A percentile compares a stretch with the other conserved stretches of the same genome.
Conservation (phyloP, 2,888 invertebrate species). For the Phlogophora meticulosa region DNA sequence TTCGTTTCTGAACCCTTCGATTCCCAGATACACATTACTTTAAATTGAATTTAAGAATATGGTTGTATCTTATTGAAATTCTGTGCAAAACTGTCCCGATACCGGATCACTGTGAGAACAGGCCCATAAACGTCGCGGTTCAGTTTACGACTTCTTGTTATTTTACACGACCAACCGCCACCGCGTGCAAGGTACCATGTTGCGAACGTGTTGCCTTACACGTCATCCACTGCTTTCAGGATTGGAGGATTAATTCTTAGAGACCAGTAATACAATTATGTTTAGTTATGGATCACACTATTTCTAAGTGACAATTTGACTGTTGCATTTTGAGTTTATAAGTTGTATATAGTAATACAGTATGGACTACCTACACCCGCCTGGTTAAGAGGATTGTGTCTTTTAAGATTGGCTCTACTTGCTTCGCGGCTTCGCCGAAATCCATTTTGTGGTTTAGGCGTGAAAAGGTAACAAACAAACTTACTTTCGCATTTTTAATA, state of each 20-base stretch:
- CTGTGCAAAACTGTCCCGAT: slow-evolving; percentile 72
- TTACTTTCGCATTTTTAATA: too few relatives aligned
- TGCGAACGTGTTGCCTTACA: slow-evolving; percentile 40
- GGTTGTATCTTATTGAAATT: slow-evolving; percentile 67
- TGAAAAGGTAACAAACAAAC: too few relatives aligned
- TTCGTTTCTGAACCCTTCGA: neutral
- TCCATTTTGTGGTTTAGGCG: too few relatives aligned
- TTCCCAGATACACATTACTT: slow-evolving; percentile 26
- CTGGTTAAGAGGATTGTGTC: slow-evolving; percentile 18
- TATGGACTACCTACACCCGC: too few relatives aligned
- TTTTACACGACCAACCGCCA: slow-evolving; percentile 66
- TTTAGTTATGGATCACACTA: neutral
- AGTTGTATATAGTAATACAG: too few relatives aligned
- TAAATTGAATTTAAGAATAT: slow-evolving; percentile 42
- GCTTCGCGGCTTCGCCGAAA: too few relatives aligned
- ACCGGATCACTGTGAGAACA: slow-evolving; percentile 80
- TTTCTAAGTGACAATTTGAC: neutral
- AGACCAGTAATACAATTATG: slow-evolving; percentile 2
- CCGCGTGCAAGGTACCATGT: slow-evolving; percentile 41
- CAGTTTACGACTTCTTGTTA: slow-evolving; percentile 82
- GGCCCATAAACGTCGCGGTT: slow-evolving; percentile 77
- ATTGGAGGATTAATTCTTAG: slow-evolving; percentile 5
- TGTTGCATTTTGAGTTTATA: slow-evolving; percentile 4
- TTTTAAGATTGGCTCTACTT: slow-evolving; percentile 14
- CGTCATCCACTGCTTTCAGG: slow-evolving; percentile 39